A percentile compares a stretch with the other conserved stretches of the same genome.
Evolutionary conservation across 1,140 invertebrate species (phyloP).

Genomic region (Euura saliciscinereae): DNA sequence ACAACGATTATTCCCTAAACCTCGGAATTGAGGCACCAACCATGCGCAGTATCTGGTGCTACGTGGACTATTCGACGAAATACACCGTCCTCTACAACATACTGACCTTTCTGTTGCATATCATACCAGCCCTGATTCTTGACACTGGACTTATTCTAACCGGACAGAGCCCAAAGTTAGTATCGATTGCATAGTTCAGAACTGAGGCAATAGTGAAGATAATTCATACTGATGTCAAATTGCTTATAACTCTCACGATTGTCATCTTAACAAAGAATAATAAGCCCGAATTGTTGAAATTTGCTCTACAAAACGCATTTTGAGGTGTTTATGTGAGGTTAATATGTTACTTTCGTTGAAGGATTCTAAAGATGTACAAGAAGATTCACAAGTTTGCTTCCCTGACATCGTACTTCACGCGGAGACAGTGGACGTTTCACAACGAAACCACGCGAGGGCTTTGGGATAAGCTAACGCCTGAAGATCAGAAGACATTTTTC

Average conservation of each 20-base stretch:
- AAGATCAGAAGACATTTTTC: slow-evolving; percentile 61
- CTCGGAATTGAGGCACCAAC: slow-evolving; percentile 52
- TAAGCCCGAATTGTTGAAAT: too few relatives aligned
- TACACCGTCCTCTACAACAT: slow-evolving; percentile 53
- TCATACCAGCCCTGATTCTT: slow-evolving; percentile 65
- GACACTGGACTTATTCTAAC: slow-evolving; percentile 60
- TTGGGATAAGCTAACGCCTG: slow-evolving; percentile 54
- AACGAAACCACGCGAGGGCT: slow-evolving; percentile 61
- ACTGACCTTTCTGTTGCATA: slow-evolving; percentile 62
- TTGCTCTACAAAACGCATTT: too few relatives aligned
- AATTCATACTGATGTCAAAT: too few relatives aligned
- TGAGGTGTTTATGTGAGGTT: background rate
- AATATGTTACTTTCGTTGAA: slow-evolving; percentile 37
- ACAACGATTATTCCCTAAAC: slow-evolving; percentile 53
- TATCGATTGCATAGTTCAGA: slow-evolving; percentile 8
- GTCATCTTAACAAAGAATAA: too few relatives aligned
- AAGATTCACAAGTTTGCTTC: slow-evolving; percentile 64
- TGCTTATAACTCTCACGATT: too few relatives aligned
- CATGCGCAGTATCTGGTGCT: slow-evolving; percentile 60
- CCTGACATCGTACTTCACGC: slow-evolving; percentile 66
- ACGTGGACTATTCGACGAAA: slow-evolving; percentile 58
- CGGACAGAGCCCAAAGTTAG: slow-evolving; percentile 64
- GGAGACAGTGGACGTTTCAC: slow-evolving; percentile 64
- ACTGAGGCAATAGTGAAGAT: too few relatives aligned
- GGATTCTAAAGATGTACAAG: slow-evolving; percentile 64